These are phyloP conservation scores for Agriopis aurantiaria DNA, from an alignment of 2,888 invertebrate genomes.

Conservation along the genomic window DNA sequence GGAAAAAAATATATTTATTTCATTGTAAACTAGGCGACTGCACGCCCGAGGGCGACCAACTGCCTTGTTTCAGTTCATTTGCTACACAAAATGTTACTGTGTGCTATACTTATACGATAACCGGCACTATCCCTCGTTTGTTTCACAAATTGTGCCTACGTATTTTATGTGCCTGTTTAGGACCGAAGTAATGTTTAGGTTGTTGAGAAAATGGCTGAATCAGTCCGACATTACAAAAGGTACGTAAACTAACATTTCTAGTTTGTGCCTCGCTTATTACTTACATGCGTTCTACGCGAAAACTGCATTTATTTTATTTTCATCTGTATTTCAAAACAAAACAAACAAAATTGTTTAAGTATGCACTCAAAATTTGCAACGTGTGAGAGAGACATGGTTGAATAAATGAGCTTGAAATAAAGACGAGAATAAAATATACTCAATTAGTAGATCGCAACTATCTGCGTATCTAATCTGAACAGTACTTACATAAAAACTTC, in stretches of 20 bases:
- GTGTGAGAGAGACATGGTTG: too few relatives aligned
- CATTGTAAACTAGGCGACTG: conserved; percentile 44
- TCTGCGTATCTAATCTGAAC: too few relatives aligned
- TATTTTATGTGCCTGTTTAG: conserved; percentile 30
- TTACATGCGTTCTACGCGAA: too few relatives aligned
- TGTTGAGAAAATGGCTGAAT: conserved; percentile 20
- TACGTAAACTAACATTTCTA: conserved; percentile 4
- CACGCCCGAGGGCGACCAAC: conserved; percentile 34
- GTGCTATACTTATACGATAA: conserved; percentile 7
- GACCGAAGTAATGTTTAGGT: conserved; percentile 15
- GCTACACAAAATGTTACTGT: conserved; percentile 25
- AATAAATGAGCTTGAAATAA: too few relatives aligned
- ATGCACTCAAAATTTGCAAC: too few relatives aligned
- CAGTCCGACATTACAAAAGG: background rate
- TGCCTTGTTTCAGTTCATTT: conserved; percentile 38
- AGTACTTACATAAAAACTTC: background rate
- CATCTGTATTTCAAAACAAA: too few relatives aligned
- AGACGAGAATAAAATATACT: too few relatives aligned
- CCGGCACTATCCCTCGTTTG: conserved; percentile 17
- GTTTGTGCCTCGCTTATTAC: too few relatives aligned
- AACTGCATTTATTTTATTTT: too few relatives aligned
- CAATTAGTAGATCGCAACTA: too few relatives aligned
- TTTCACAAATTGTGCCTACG: conserved; percentile 15
- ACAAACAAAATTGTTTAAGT: too few relatives aligned
- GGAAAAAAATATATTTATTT: conserved; percentile 45